Percentiles rank a stretch among this genome's conserved stretches.
phyloP scores from a whole-genome alignment of 2,113 vertebrate genomes.

The Colistium nudipinnis region DNA sequence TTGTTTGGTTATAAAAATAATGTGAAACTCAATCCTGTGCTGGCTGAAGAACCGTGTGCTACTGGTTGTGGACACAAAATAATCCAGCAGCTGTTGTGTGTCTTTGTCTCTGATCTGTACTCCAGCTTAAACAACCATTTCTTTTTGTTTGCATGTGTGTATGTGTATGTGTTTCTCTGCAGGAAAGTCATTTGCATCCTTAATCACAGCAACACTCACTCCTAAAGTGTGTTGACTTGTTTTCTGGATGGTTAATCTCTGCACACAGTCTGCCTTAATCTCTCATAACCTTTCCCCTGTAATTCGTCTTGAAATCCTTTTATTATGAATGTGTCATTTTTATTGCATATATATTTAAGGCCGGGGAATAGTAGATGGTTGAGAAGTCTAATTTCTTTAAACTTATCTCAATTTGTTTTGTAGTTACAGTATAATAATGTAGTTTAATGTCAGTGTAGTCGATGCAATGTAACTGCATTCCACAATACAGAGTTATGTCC shows the following conservation, averaged over 20 bases:
- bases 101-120: slow-evolving; percentile 12
- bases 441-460: too few relatives aligned
- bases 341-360: too few relatives aligned
- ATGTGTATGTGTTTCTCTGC: slow-evolving; percentile 6
- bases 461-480: too few relatives aligned
- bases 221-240: slow-evolving; percentile 30
- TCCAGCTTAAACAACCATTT: background rate
- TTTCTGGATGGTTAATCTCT: background rate
- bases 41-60: background rate
- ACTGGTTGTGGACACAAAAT: background rate
- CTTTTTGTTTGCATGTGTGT: slow-evolving; percentile 13
- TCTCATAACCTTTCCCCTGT: background rate
- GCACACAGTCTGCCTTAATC: slow-evolving; percentile 2
- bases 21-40: background rate
- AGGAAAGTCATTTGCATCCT: slow-evolving; percentile 10
- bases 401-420: background rate
- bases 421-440: background rate
- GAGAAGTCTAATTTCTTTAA: background rate
- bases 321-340: too few relatives aligned
- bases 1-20: background rate
- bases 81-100: slow-evolving; percentile 12
- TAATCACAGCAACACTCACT: slow-evolving; percentile 19
- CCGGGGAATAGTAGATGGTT: background rate
- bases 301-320: too few relatives aligned
- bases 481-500: too few relatives aligned